Conservation (phyloP, 1,140 invertebrate genomes). For the Zaprionus nigranus region DNA sequence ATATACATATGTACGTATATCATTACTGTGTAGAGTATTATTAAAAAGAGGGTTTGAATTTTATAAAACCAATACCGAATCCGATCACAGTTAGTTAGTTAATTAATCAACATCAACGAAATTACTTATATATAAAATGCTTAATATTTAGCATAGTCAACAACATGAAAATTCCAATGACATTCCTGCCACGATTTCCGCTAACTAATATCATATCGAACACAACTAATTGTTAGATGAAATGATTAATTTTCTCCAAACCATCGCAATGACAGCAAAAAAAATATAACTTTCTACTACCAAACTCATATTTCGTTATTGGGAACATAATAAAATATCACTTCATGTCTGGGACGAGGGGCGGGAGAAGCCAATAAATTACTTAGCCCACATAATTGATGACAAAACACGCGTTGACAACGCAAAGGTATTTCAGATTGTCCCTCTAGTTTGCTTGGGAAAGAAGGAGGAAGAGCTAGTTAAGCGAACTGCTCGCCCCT, state of each 20-base stretch:
- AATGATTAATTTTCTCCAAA: neutral
- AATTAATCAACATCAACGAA: too few relatives aligned
- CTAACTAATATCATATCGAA: slow-evolving; percentile 1
- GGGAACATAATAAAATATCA: neutral
- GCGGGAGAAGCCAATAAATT: slow-evolving; percentile 10
- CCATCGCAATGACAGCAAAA: slow-evolving; percentile 17
- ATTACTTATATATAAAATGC: too few relatives aligned
- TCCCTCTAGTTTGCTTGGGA: neutral
- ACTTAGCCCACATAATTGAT: slow-evolving; percentile 12
- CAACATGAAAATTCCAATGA: neutral
- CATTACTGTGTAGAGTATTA: too few relatives aligned
- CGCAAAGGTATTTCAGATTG: neutral
- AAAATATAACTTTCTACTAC: neutral
- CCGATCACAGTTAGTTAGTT: too few relatives aligned
- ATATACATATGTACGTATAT: too few relatives aligned
- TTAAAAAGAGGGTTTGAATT: too few relatives aligned
- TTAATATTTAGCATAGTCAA: neutral
- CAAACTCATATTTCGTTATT: neutral
- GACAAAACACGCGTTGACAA: neutral
- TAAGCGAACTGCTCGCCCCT: neutral
- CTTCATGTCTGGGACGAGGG: neutral
- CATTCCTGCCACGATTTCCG: neutral
- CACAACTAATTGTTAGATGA: slow-evolving; percentile 15
- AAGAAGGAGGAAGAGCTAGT: neutral
- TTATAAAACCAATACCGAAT: too few relatives aligned